Conservation (phyloP, 2,888 invertebrate genomes). For the Eupeodes luniger region DNA sequence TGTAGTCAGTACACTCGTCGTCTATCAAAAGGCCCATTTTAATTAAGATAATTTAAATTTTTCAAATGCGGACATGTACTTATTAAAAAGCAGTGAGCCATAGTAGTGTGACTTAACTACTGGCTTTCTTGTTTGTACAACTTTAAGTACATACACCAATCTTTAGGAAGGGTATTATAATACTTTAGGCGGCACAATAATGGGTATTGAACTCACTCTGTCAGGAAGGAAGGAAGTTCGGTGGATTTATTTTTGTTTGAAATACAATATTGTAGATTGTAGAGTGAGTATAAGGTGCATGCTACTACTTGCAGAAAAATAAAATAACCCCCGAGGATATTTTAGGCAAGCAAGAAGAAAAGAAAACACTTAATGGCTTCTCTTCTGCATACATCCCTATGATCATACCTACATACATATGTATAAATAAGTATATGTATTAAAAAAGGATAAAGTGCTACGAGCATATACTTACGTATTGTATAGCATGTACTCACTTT, state of each 20-base stretch:
- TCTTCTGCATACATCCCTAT: background rate
- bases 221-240: constrained; percentile 59
- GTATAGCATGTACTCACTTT: background rate
- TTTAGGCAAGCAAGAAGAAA: background rate
- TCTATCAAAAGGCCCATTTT: no score
- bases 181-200: background rate
- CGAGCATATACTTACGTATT: no score
- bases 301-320: constrained; percentile 27
- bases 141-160: background rate
- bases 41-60: background rate
- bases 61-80: constrained; percentile 1
- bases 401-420: no score
- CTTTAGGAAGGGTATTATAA: background rate
- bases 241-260: constrained; percentile 18
- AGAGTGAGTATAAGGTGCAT: constrained; percentile 61
- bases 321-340: constrained; percentile 27
- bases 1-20: background rate
- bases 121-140: constrained; percentile 25
- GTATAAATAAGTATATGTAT: no score
- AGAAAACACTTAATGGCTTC: constrained; percentile 53
- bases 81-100: background rate
- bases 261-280: constrained; percentile 31
- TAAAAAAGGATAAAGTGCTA: no score
- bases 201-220: background rate
- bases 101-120: background rate